Evolutionary conservation across 2,888 invertebrate species (phyloP).

Genomic region (Volucella inflata): DNA sequence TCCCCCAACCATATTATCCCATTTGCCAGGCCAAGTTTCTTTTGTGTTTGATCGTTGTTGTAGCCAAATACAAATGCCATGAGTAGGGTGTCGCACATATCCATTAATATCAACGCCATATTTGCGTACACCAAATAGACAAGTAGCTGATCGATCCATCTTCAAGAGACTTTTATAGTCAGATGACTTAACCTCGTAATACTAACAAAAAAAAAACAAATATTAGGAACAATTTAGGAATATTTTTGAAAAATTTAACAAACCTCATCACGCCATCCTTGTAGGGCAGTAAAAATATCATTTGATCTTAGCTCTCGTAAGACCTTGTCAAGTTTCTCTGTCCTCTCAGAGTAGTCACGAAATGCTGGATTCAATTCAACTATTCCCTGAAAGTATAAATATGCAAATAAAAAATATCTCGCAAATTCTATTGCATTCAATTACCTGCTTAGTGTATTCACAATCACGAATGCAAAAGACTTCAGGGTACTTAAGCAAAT

Average conservation of each 20-base stretch:
- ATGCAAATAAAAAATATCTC: conserved; percentile 22
- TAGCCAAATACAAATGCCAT: conserved; percentile 94
- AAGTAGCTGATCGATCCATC: conserved; percentile 97
- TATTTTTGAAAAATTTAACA: conserved; percentile 20
- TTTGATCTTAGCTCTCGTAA: conserved; percentile 90
- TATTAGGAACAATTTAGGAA: not conserved
- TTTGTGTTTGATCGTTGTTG: conserved; percentile 95
- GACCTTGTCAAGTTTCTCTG: conserved; percentile 90
- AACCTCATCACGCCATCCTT: conserved; percentile 97
- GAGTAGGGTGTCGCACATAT: conserved; percentile 92
- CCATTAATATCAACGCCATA: conserved; percentile 98
- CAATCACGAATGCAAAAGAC: conserved; percentile 85
- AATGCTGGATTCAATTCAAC: conserved; percentile 95
- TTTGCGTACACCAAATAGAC: conserved; percentile 96
- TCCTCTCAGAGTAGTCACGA: conserved; percentile 92
- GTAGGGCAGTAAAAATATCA: conserved; percentile 91
- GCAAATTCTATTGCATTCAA: not conserved
- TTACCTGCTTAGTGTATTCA: conserved; percentile 82
- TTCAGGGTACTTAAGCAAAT: conserved; percentile 92
- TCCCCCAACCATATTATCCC: conserved; percentile 98
- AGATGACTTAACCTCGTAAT: conserved; percentile 92
- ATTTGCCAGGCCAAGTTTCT: conserved; percentile 97
- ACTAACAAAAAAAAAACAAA: conserved; percentile 84
- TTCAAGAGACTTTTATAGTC: conserved; percentile 86
- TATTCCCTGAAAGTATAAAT: conserved; percentile 87